Evolutionary conservation across 1,140 invertebrate genomes (phyloP).

Genomic region (Diorhabda carinulata): DNA sequence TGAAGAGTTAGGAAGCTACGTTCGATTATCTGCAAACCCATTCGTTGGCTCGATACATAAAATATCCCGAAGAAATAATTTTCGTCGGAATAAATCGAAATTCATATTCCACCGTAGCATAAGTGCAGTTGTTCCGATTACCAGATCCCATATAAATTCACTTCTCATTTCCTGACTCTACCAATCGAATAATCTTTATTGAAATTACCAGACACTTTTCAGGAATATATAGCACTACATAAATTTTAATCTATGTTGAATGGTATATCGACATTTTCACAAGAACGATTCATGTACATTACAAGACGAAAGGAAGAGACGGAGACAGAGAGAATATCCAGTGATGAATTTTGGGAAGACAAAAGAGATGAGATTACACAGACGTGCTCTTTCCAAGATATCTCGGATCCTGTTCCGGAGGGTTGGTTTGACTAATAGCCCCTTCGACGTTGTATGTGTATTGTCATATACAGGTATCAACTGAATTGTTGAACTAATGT

Average conservation of each 20-base stretch:
- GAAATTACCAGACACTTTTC: slow-evolving; percentile 22
- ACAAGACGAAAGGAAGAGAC: not conserved
- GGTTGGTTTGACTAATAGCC: slow-evolving; percentile 14
- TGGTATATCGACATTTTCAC: slow-evolving; percentile 21
- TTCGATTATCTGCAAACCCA: too few relatives aligned
- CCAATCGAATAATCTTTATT: slow-evolving; percentile 21
- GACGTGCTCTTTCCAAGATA: slow-evolving; percentile 15
- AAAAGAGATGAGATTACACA: slow-evolving; percentile 21
- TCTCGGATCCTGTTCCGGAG: slow-evolving; percentile 21
- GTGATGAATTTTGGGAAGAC: slow-evolving; percentile 20
- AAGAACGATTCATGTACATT: slow-evolving; percentile 13
- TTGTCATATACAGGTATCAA: slow-evolving; percentile 20
- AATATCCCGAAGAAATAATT: too few relatives aligned
- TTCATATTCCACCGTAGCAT: too few relatives aligned
- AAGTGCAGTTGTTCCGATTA: slow-evolving; percentile 8
- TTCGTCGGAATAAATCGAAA: too few relatives aligned
- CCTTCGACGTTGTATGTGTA: slow-evolving; percentile 17
- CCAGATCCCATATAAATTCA: slow-evolving; percentile 9
- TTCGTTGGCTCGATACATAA: too few relatives aligned
- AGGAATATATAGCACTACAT: slow-evolving; percentile 21
- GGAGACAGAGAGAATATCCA: slow-evolving; percentile 9
- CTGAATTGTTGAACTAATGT: slow-evolving; percentile 6
- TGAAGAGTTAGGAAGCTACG: too few relatives aligned
- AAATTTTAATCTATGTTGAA: slow-evolving; percentile 22
- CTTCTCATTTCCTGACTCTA: slow-evolving; percentile 17